phyloP scores from a whole-genome alignment of 2,888 invertebrate species.

The Charanyca ferruginea region DNA sequence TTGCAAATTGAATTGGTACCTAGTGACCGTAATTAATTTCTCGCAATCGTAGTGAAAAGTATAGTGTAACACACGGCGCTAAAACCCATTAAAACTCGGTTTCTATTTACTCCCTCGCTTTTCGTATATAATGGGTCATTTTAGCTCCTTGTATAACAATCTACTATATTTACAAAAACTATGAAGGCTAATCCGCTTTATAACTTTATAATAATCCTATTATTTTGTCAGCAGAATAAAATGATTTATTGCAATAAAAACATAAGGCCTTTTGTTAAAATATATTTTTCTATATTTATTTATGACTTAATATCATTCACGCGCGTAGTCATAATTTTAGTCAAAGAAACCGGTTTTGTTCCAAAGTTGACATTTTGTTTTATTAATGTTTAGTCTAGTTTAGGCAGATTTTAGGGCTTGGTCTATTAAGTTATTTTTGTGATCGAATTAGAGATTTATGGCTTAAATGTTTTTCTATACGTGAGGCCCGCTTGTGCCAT shows the following conservation, averaged over 20 bases:
- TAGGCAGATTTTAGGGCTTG: conserved; percentile 3
- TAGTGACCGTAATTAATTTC: too few species aligned
- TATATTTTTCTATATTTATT: conserved; percentile 23
- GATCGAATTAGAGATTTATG: background rate
- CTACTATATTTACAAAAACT: too few species aligned
- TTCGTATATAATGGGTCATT: too few species aligned
- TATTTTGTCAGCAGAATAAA: conserved; percentile 15
- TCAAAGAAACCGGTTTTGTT: conserved; percentile 13
- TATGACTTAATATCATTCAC: conserved; percentile 47
- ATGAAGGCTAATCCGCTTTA: conserved; percentile 14
- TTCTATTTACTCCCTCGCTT: too few species aligned
- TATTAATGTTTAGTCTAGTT: conserved; percentile 7
- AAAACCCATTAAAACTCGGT: too few species aligned
- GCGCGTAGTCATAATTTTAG: conserved; percentile 15
- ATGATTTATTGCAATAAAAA: conserved; percentile 50
- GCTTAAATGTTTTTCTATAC: background rate
- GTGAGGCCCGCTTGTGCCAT: background rate
- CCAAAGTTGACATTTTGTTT: background rate
- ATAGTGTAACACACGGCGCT: too few species aligned
- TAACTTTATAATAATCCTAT: conserved; percentile 39
- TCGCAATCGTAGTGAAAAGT: too few species aligned
- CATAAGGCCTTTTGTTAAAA: conserved; percentile 39
- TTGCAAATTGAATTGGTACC: too few species aligned
- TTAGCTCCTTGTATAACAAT: too few species aligned
- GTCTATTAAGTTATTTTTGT: conserved; percentile 3